Percentiles rank a stretch among this genome's conserved stretches.
phyloP scores from a whole-genome alignment of 2,888 invertebrate genomes.

The Scrobipalpa atriplicella region DNA sequence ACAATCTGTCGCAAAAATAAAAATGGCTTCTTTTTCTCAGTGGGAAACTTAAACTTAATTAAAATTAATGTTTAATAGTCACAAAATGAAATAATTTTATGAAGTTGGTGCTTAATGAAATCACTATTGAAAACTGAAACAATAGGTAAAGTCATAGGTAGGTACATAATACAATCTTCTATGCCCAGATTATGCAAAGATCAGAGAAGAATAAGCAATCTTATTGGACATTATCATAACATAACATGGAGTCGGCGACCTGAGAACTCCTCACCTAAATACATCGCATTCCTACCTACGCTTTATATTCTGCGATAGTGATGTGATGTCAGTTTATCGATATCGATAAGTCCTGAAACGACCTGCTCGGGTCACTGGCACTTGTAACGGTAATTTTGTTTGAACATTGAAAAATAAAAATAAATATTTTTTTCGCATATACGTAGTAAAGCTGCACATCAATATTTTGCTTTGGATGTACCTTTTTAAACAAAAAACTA shows the following conservation, averaged over 20 bases:
- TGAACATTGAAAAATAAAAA: background rate
- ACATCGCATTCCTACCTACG: constrained; percentile 66
- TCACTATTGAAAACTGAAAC: too few relatives aligned
- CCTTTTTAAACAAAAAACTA: too few relatives aligned
- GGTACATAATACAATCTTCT: background rate
- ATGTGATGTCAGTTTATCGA: constrained; percentile 36
- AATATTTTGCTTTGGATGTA: too few relatives aligned
- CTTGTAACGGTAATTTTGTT: constrained; percentile 10
- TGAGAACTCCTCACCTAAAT: constrained; percentile 61
- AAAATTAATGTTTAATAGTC: too few relatives aligned
- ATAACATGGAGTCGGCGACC: constrained; percentile 53
- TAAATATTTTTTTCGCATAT: too few relatives aligned
- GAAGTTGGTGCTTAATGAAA: too few relatives aligned
- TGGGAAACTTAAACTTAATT: too few relatives aligned
- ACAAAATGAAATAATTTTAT: too few relatives aligned
- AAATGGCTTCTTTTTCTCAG: too few relatives aligned
- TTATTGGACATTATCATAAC: constrained; percentile 16
- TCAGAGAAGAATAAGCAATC: constrained; percentile 11
- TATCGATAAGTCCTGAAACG: constrained; percentile 46
- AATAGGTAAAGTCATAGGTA: too few relatives aligned
- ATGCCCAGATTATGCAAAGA: constrained; percentile 9
- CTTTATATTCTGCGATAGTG: constrained; percentile 41
- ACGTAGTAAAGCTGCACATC: too few relatives aligned
- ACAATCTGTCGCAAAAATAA: too few relatives aligned
- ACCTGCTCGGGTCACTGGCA: background rate